Evolutionary conservation across 2,797 vertebrate species (phyloP), one percentile per base, ranked within the genome.

Genomic region (Chiroxiphia lanceolata): DNA sequence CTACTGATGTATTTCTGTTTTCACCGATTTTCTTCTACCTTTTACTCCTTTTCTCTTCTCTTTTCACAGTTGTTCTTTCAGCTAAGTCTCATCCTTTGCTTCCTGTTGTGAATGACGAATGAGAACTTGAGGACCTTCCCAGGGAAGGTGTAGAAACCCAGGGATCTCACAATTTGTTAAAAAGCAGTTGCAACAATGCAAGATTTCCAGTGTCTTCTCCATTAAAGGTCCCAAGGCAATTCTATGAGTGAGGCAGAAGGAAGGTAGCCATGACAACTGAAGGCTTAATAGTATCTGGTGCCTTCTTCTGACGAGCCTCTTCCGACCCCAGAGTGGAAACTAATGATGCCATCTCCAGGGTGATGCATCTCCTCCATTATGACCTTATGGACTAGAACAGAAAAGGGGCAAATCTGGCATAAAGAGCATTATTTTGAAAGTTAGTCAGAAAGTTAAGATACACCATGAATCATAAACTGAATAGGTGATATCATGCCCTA

Each of bases 261-360:
- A 92, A 96, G 87, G 92, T 95, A 96, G 94, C 87, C 94, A 96
- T 94, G 92, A 95, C 94, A 95, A 94, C 95, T 94, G 84, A 87
- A 92, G 91, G 65, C 79, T 95, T 95, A 94, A 94, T 94, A 94
- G 84, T 92, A 76, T 94, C 89, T 92, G 57, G 68, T 94, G 50
- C 90, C 91, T 97, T 91, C 79, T 91, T 82, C 87, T 96, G 89
- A 87, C 71, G 65, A 96, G 42, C 36, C 50, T 95, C 70, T 87
- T 92, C 2, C 0, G n/a, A 83, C 34, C 61, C 82, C 38, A 75
- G 92, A 93, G 84, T 81, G 71, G 72, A 96, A 96, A 94, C 54
- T 87, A 96, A 92, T 75, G 79, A 83, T 85, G 68, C 89, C 81
- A 95, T 90, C 77, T 92, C 86, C 89, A 93, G 65, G 61, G 82